phyloP scores from a whole-genome alignment of 2,888 invertebrate genomes.

The Congeria kusceri region DNA sequence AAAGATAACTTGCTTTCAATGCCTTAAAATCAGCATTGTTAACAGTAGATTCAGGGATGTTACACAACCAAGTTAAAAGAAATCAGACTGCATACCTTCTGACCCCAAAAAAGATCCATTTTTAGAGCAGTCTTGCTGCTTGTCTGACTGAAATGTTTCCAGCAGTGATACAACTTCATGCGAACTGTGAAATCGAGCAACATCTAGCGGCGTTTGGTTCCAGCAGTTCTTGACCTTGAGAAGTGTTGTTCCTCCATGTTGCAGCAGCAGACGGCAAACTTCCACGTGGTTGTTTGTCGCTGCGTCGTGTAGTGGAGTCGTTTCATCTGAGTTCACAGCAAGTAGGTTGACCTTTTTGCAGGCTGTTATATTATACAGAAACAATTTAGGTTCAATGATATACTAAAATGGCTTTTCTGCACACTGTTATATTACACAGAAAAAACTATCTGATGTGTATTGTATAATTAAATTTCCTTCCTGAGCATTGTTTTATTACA shows the following conservation, averaged over 20 bases:
- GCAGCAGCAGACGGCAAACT: constrained; percentile 88
- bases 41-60: no score
- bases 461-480: no score
- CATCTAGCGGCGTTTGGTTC: constrained; percentile 70
- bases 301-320: constrained; percentile 90
- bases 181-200: constrained; percentile 66
- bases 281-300: constrained; percentile 86
- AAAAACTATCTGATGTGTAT: no score
- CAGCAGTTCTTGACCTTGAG: constrained; percentile 63
- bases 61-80: no score
- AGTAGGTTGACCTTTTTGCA: constrained; percentile 71
- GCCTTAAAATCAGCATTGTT: no score
- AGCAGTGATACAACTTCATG: constrained; percentile 72
- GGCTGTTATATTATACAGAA: constrained; percentile 16
- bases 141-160: constrained; percentile 17
- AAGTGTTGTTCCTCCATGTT: constrained; percentile 86
- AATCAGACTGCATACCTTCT: constrained; percentile 38
- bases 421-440: no score
- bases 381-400: no score
- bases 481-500: no score
- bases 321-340: constrained; percentile 86
- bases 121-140: constrained; percentile 14
- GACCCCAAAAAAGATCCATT: constrained; percentile 38
- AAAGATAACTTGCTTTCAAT: no score
- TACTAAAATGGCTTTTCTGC: no score